phyloP scores from a whole-genome alignment of 2,888 invertebrate genomes.

The Iphiclides podalirius region DNA sequence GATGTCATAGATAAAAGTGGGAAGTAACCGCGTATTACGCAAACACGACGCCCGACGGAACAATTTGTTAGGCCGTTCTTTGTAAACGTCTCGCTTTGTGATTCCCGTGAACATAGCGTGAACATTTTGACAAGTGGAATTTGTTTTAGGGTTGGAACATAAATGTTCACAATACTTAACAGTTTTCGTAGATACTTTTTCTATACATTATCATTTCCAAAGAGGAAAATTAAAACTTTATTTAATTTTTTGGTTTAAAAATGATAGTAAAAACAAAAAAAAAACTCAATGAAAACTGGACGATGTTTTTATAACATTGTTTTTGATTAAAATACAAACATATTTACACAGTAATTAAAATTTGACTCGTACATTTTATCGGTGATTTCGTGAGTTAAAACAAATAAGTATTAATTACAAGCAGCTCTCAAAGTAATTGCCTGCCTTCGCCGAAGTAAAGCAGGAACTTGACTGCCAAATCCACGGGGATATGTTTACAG shows the following conservation, averaged over 20 bases:
- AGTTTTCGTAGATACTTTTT: too few species aligned
- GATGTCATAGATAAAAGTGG: slow-evolving; percentile 51
- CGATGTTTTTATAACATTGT: too few species aligned
- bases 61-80: slow-evolving; percentile 73
- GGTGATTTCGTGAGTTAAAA: neutral
- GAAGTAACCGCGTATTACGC: slow-evolving; percentile 55
- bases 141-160: slow-evolving; percentile 49
- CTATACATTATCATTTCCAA: too few species aligned
- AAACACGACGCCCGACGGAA: slow-evolving; percentile 62
- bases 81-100: slow-evolving; percentile 72
- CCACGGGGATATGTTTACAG: slow-evolving; percentile 34
- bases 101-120: slow-evolving; percentile 65
- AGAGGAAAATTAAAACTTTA: too few species aligned
- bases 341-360: too few species aligned
- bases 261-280: too few species aligned
- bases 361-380: too few species aligned
- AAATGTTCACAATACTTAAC: slow-evolving; percentile 24
- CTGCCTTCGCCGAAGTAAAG: neutral
- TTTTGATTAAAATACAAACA: too few species aligned
- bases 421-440: neutral
- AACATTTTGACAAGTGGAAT: slow-evolving; percentile 74
- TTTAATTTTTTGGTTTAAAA: too few species aligned
- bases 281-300: too few species aligned
- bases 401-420: neutral
- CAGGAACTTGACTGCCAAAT: slow-evolving; percentile 11